These are phyloP conservation scores for Martes flavigula DNA, from an alignment of 2,797 vertebrate species.

Conservation along the genomic window DNA sequence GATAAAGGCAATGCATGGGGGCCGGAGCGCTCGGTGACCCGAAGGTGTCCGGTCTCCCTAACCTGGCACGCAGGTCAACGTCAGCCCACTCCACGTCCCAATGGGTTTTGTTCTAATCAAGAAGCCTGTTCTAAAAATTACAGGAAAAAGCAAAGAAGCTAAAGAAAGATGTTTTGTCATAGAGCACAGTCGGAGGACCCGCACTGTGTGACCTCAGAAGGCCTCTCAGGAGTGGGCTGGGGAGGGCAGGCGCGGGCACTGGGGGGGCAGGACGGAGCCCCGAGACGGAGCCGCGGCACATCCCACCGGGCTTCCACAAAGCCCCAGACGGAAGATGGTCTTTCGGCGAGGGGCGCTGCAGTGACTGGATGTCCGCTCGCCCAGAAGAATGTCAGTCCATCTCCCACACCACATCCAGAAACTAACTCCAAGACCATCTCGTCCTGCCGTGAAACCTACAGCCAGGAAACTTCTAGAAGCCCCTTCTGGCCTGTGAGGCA, in stretches of 20 bases:
- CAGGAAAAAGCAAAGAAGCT: neutral
- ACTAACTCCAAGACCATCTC: neutral
- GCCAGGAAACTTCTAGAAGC: neutral
- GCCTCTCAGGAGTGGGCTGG: neutral
- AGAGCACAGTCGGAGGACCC: neutral
- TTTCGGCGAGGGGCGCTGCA: neutral
- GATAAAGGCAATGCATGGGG: neutral
- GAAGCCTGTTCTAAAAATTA: neutral
- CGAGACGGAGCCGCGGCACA: neutral
- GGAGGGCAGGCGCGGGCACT: neutral
- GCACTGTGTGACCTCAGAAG: neutral
- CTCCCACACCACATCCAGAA: neutral
- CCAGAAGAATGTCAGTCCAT: neutral
- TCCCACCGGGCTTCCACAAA: neutral
- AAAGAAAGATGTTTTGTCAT: neutral
- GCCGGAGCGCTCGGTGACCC: neutral
- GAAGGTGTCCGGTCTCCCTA: neutral
- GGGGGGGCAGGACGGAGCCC: rapidly evolving
- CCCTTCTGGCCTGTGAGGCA: neutral
- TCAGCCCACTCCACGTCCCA: neutral
- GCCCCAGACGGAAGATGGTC: no score
- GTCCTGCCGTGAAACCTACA: neutral
- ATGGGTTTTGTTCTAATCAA: neutral
- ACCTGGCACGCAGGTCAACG: rapidly evolving
- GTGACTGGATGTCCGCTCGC: neutral